Percentiles rank a stretch among this genome's conserved stretches.
Evolutionary conservation across 1,140 invertebrate species (phyloP).

Genomic region (Drosophila kikkawai): DNA sequence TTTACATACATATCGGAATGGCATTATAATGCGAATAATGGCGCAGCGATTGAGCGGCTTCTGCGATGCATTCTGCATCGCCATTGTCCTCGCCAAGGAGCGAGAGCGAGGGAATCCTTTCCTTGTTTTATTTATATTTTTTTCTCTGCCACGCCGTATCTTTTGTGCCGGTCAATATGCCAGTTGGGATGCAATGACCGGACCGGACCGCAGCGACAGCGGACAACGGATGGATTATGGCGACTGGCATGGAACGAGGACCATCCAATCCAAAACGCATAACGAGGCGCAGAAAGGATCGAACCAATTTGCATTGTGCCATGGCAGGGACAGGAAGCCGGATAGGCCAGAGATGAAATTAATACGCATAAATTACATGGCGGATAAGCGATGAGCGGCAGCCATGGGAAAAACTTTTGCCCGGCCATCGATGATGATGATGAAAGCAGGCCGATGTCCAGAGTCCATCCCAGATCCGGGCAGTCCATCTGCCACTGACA

Average conservation of each 20-base stretch:
- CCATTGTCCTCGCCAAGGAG: constrained; percentile 49
- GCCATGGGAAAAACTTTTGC: constrained; percentile 56
- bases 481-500: constrained; percentile 23
- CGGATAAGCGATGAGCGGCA: constrained; percentile 35
- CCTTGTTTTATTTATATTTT: constrained; percentile 12
- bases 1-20: constrained; percentile 79
- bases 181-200: constrained; percentile 57
- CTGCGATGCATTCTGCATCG: constrained; percentile 68
- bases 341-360: constrained; percentile 77
- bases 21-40: constrained; percentile 69
- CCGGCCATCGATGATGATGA: constrained; percentile 5
- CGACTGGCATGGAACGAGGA: constrained; percentile 32
- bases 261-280: constrained; percentile 34
- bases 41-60: constrained; percentile 42
- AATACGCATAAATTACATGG: constrained; percentile 80
- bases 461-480: not conserved
- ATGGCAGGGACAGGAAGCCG: constrained; percentile 65
- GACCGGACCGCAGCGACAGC: not conserved
- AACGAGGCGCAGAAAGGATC: constrained; percentile 49
- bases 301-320: constrained; percentile 57
- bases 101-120: constrained; percentile 28
- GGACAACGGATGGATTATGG: constrained; percentile 18
- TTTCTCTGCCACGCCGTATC: constrained; percentile 49
- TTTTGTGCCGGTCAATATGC: constrained; percentile 62
- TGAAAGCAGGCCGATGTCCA: not conserved